Percentiles rank a stretch among this genome's conserved stretches.
These are phyloP conservation scores for Thunnus thynnus DNA, from an alignment of 2,113 vertebrate genomes.

Conservation along the genomic window DNA sequence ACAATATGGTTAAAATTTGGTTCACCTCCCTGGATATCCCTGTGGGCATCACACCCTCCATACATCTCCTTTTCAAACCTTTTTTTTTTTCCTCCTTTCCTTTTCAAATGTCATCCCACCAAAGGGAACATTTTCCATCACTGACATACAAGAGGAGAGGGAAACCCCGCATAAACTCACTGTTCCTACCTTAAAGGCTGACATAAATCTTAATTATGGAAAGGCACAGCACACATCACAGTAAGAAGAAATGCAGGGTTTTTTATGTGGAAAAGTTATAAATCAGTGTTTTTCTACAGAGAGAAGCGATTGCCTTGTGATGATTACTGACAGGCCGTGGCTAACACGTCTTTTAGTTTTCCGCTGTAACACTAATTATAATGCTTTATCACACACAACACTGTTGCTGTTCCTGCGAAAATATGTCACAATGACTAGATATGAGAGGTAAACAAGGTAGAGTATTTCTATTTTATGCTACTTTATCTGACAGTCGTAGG, in stretches of 20 bases:
- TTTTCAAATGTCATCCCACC: conserved; percentile 13
- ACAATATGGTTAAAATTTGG: neutral
- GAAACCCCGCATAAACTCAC: conserved; percentile 59
- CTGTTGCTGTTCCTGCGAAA: too few relatives aligned
- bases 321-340: neutral
- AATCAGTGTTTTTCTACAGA: conserved; percentile 20
- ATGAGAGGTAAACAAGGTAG: too few relatives aligned
- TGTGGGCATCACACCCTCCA: neutral
- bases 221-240: conserved; percentile 35
- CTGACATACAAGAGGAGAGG: conserved; percentile 39
- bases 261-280: conserved; percentile 40
- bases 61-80: neutral
- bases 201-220: conserved; percentile 61
- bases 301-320: conserved; percentile 4
- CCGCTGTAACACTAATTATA: too few relatives aligned
- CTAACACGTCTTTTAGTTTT: conserved; percentile 7
- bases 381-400: too few relatives aligned
- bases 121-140: conserved; percentile 3
- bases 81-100: neutral
- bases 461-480: too few relatives aligned
- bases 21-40: neutral
- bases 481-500: too few relatives aligned
- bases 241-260: neutral
- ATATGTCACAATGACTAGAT: too few relatives aligned
- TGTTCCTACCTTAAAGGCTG: conserved; percentile 56